Base-by-base conservation (phyloP, 2,888 invertebrate genomes). In the Belgica antarctica region DNA sequence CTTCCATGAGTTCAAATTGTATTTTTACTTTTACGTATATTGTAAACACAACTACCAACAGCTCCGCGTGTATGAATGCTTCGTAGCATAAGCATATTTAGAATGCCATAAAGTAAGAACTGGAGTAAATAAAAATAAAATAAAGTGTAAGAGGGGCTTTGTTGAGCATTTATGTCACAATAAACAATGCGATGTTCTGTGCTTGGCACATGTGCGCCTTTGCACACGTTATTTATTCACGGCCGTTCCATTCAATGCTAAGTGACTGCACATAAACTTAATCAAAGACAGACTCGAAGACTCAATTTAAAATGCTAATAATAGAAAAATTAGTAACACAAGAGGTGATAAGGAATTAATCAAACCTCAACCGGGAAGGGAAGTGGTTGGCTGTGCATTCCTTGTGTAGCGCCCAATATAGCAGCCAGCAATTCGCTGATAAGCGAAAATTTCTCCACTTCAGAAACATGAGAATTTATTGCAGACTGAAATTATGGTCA, bases 101-200 rank as follows among this genome's bases (percentile, higher is more conserved):
- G 31, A 70, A 70, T 61, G 46, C 61, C 70, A 61, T 61, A 61
- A 70, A 61, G 41, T 27, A 70, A 34, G 68, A 68, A 70, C 17
- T 70, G 61, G 70, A 70, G 70, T 61, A 70, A 61, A 61, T 70
- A 70, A 61, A 69, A 52, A 57, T 34, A 68, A 27, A 66, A 34
- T 46, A 46, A 46, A 66, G 27, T 66, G 57, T 57, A 34, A 68
- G 31, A 47, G 52, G 15, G 68, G 68, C n/a, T 15, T 27, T 17
- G 52, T 68, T n/a, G 31, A 10, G 19, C 25, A 27, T 25, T 66
- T 17, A 24, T 22, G 65, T 46, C 65, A 63, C 27, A 27, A 31
- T 10, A 25, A 8, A 62, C 15, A 28, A 25, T 15, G 27, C 27
- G 41, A 5, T n/a, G 41, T 41, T 31, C 31, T 5, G 41, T 10